These are phyloP conservation scores for Heliconius nattereri DNA, from an alignment of 1,140 invertebrate species.

Conservation along the genomic window DNA sequence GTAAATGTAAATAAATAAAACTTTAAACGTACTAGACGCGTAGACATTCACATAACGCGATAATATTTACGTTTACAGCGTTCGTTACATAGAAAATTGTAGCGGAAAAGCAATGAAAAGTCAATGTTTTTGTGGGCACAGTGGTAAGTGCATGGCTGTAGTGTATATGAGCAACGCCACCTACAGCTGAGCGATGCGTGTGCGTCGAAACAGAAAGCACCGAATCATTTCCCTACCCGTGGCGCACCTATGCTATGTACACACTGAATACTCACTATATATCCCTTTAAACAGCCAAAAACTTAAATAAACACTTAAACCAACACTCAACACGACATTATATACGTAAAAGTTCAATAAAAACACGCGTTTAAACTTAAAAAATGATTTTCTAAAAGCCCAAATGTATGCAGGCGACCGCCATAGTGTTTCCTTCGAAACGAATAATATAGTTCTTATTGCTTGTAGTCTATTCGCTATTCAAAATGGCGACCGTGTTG, in stretches of 20 bases:
- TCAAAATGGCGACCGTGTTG: constrained; percentile 81
- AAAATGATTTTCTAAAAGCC: constrained; percentile 82
- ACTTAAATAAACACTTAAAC: constrained; percentile 76
- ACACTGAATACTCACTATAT: constrained; percentile 78
- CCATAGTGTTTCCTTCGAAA: constrained; percentile 82
- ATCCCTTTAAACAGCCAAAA: constrained; percentile 75
- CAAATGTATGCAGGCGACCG: constrained; percentile 81
- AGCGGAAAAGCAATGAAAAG: constrained; percentile 80
- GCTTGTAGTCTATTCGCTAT: constrained; percentile 82
- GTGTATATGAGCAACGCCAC: constrained; percentile 69
- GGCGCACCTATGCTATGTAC: constrained; percentile 80
- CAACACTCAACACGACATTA: constrained; percentile 78
- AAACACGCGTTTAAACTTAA: constrained; percentile 80
- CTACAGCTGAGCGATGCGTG: constrained; percentile 76
- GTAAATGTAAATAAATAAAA: constrained; percentile 45
- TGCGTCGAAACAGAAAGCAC: constrained; percentile 81
- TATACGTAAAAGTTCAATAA: constrained; percentile 82
- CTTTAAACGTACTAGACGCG: constrained; percentile 39
- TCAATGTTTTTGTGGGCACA: constrained; percentile 72
- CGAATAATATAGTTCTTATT: constrained; percentile 82
- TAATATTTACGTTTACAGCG: constrained; percentile 60
- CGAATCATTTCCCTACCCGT: constrained; percentile 82
- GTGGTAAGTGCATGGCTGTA: constrained; percentile 36
- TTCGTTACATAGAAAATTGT: constrained; percentile 64
- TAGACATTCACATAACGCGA: constrained; percentile 46